Base-by-base conservation (phyloP, 2,797 vertebrate genomes). In the Danio kyathit region DNA sequence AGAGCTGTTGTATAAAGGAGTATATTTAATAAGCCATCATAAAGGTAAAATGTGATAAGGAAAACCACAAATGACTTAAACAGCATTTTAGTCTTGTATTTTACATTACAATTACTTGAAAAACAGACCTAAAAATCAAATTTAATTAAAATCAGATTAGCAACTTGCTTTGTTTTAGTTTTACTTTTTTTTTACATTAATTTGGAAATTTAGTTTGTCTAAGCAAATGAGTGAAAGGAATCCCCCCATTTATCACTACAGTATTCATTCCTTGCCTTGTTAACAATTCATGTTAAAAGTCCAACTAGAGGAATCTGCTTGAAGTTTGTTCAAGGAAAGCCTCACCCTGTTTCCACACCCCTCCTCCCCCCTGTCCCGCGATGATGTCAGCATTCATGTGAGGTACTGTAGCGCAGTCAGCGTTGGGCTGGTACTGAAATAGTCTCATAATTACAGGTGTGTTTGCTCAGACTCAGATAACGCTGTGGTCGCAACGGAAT, bases 371-470 rank as follows among this genome's bases (percentile, higher is more conserved):
- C 29, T 17, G 16, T 67, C 76, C 66, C 43, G 5, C 11, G 2
- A 19, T 77, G 64, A 71, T 75, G 74, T 64, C 51, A 77, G 41
- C 72, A 72, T 13, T 51, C 73, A 61, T 76, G 78, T 57, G 76
- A 80, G 19, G 49, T 75, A 60, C 69, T 71, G 51, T 41, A 59
- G 7, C 51, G 12, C 51, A 57, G 75, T 43, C 80, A 78, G 74
- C 21, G 60, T 52, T 73, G 72, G 71, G 65, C 69, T 52, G 69
- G 64, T 21, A 84, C 83, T 70, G n/a, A 87, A 85, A 80, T 76
- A 83, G 82, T 81, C 79, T 74, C 69, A 79, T 85, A 85, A 87
- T 85, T 85, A 78, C 82, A 83, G 79, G 79, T 87, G 83, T 82
- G 83, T 87, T 83, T 83, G 82, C 79, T 82, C 65, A 83, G 74